Evolutionary conservation across 2,797 vertebrate genomes (phyloP).

Genomic region (Squalus acanthias): DNA sequence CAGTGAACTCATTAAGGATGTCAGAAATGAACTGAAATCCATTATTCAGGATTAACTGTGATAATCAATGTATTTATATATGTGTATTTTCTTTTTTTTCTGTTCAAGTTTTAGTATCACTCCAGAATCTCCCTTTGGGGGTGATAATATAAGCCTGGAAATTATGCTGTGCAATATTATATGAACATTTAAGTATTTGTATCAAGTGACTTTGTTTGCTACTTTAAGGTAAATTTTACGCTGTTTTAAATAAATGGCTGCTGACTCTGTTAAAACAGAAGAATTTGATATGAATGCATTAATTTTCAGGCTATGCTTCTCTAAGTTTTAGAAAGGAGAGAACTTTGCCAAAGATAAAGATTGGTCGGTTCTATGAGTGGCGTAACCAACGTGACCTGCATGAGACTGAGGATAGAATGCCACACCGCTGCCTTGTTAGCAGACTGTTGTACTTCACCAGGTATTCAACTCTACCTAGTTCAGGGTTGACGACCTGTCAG

Average conservation of each 20-base stretch:
- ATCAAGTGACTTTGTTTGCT: background rate
- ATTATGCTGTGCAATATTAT: background rate
- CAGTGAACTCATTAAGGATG: conserved; percentile 5
- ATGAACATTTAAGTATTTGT: background rate
- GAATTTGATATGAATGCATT: background rate
- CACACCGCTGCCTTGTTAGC: background rate
- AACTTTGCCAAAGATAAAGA: background rate
- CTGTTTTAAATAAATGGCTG: background rate
- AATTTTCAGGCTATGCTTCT: background rate
- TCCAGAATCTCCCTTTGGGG: background rate
- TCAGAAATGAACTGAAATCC: conserved; percentile 20
- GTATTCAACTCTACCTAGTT: background rate
- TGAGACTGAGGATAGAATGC: background rate
- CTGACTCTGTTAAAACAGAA: background rate
- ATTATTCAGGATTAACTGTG: background rate
- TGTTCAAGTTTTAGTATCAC: background rate
- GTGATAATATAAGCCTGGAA: background rate
- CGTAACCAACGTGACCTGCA: background rate
- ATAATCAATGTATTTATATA: background rate
- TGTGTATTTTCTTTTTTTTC: background rate
- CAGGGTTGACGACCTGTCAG: background rate
- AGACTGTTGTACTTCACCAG: background rate
- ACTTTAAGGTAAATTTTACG: background rate
- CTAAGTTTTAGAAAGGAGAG: background rate
- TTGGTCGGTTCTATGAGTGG: background rate